Evolutionary conservation across 2,888 invertebrate genomes (phyloP), one percentile per base, ranked within the genome.

Genomic region (Tipula unca): DNA sequence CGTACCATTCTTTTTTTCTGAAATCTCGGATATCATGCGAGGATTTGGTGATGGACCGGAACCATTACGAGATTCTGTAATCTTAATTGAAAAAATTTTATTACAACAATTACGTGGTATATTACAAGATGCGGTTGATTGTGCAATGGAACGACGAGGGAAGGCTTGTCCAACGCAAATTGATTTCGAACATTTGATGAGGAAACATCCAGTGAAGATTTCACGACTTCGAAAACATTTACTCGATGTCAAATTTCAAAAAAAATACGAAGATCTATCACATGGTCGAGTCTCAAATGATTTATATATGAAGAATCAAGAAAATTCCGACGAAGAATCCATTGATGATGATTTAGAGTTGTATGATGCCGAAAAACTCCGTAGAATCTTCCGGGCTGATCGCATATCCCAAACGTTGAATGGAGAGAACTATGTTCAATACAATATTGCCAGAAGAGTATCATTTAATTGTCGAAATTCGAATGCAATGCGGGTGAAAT

Each of bases 21-120:
- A 97, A 91, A 96, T 97, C 87, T 94, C 95, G 0, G 93, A 94
- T 88, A 97, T 97, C 94, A 96, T 97, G 97, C 95, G 96, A 88
- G 97, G 97, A n/a, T 96, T 97, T 89, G 98, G 98, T 0, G 98
- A 98, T 89, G 95, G 95, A 88, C 94, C 95, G 25, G 94, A 94
- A 87, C 97, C 98, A 0, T 93, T 96, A 82, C 92, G 94, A 0
- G 96, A 96, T 83, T 96, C 97, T 0, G 97, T 97, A 0, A 93
- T 94, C 86, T 91, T 98, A 85, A 94, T 98, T 0, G 97, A 98
- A 91, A 95, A 94, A 87, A 95, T 98, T 86, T 94, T 97, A 0
- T 92, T 95, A 85, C 95, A 95, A 87, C 97, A 98, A 90, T 92
- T 98, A 88, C 93, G 94, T 87, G 92, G 93, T 0, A 94, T 98